Evolutionary conservation across 1,140 invertebrate genomes (phyloP).

Genomic region (Drosophila melanica): DNA sequence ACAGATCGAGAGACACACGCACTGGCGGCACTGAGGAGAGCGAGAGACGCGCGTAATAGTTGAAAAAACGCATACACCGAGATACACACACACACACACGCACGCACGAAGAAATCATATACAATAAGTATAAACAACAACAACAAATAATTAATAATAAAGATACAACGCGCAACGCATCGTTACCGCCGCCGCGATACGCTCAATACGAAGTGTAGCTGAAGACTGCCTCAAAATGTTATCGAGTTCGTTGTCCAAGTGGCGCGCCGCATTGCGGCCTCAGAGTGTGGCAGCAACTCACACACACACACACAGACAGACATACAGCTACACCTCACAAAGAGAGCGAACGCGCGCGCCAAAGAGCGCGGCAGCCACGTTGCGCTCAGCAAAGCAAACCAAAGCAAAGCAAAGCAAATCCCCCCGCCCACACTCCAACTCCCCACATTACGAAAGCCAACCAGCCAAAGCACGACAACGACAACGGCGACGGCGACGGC

Average conservation of each 20-base stretch:
- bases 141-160: conserved; percentile 83
- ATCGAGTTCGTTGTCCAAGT: conserved; percentile 83
- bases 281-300: conserved; percentile 50
- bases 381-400: conserved; percentile 21
- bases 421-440: background rate
- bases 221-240: conserved; percentile 84
- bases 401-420: background rate
- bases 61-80: conserved; percentile 39
- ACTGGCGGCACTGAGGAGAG: conserved; percentile 19
- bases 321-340: background rate
- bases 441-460: conserved; percentile 1
- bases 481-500: conserved; percentile 7
- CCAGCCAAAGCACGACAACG: conserved; percentile 24
- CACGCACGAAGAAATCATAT: conserved; percentile 38
- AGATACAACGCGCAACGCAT: conserved; percentile 83
- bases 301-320: conserved; percentile 12
- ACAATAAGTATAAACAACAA: conserved; percentile 69
- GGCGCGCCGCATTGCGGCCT: conserved; percentile 70
- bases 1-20: conserved; percentile 3
- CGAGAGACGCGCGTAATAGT: conserved; percentile 31
- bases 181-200: conserved; percentile 83
- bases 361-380: conserved; percentile 43
- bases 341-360: conserved; percentile 11
- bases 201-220: conserved; percentile 84
- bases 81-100: conserved; percentile 42